Conservation (phyloP, 1,140 invertebrate species). For the Antheraea mylitta region DNA sequence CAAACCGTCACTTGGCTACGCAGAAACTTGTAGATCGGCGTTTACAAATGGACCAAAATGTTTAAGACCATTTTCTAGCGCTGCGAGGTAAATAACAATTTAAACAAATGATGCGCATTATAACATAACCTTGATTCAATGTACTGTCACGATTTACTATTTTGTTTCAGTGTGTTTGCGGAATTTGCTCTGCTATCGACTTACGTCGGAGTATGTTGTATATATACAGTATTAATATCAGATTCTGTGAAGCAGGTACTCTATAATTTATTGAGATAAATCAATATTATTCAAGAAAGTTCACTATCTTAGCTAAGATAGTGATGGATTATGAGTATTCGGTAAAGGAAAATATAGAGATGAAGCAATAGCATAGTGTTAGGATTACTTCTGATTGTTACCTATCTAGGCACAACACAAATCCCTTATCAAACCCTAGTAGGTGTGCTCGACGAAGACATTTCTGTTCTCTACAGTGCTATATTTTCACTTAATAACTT, state of each 20-base stretch:
- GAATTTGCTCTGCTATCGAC: slow-evolving; percentile 83
- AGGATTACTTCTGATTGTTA: too few species aligned
- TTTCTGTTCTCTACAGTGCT: too few species aligned
- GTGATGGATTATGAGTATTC: too few species aligned
- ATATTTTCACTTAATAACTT: too few species aligned
- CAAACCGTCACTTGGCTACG: slow-evolving; percentile 85
- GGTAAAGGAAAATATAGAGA: too few species aligned
- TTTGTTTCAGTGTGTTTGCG: slow-evolving; percentile 80
- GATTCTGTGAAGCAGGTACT: slow-evolving; percentile 79
- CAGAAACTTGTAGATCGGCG: slow-evolving; percentile 87
- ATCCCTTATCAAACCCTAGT: too few species aligned
- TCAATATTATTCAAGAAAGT: neutral
- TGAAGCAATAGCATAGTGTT: too few species aligned
- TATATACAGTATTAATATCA: slow-evolving; percentile 88
- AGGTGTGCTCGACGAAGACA: too few species aligned
- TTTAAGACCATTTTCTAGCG: slow-evolving; percentile 79
- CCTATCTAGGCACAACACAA: too few species aligned
- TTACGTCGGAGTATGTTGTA: slow-evolving; percentile 85
- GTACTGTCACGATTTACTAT: slow-evolving; percentile 1
- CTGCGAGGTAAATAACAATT: slow-evolving; percentile 77
- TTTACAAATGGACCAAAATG: slow-evolving; percentile 86
- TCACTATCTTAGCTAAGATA: too few species aligned
- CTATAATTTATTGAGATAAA: neutral
- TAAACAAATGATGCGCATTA: neutral
- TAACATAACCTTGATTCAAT: neutral